phyloP scores from a whole-genome alignment of 2,113 vertebrate species.

The Lophius piscatorius region DNA sequence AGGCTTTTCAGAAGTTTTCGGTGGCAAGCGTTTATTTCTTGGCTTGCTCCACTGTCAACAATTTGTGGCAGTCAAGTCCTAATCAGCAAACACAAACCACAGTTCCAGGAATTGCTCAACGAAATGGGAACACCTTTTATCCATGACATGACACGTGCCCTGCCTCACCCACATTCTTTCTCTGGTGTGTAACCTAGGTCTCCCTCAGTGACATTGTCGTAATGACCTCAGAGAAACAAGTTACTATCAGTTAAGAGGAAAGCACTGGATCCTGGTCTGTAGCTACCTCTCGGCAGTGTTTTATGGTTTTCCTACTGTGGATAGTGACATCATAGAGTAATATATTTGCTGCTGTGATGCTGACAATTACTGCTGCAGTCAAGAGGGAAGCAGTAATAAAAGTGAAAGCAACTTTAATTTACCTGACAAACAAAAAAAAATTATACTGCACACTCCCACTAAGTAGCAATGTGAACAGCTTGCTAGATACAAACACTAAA shows the following conservation, averaged over 20 bases:
- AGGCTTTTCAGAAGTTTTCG: not conserved
- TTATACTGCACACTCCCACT: too few relatives aligned
- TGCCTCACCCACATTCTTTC: slow-evolving; percentile 73
- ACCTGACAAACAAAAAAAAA: too few relatives aligned
- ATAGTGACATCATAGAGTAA: slow-evolving; percentile 37
- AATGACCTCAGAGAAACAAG: slow-evolving; percentile 21
- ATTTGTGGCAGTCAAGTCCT: slow-evolving; percentile 22
- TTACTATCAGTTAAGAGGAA: slow-evolving; percentile 27
- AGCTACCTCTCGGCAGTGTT: not conserved
- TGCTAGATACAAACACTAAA: too few relatives aligned
- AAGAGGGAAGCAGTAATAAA: not conserved
- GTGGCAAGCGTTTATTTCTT: slow-evolving; percentile 4
- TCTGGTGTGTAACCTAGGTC: slow-evolving; percentile 40
- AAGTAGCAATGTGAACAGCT: too few relatives aligned
- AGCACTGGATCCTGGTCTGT: slow-evolving; percentile 11
- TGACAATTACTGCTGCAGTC: slow-evolving; percentile 1
- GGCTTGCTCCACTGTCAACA: slow-evolving; percentile 1
- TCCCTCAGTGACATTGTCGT: slow-evolving; percentile 21
- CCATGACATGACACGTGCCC: slow-evolving; percentile 61
- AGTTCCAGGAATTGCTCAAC: slow-evolving; percentile 71
- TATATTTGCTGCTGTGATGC: slow-evolving; percentile 1
- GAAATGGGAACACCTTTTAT: slow-evolving; percentile 66
- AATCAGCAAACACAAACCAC: slow-evolving; percentile 67
- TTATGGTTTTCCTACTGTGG: not conserved
- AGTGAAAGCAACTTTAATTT: too few relatives aligned